Conservation (phyloP, 2,797 vertebrate genomes). For the Malurus splendens region DNA sequence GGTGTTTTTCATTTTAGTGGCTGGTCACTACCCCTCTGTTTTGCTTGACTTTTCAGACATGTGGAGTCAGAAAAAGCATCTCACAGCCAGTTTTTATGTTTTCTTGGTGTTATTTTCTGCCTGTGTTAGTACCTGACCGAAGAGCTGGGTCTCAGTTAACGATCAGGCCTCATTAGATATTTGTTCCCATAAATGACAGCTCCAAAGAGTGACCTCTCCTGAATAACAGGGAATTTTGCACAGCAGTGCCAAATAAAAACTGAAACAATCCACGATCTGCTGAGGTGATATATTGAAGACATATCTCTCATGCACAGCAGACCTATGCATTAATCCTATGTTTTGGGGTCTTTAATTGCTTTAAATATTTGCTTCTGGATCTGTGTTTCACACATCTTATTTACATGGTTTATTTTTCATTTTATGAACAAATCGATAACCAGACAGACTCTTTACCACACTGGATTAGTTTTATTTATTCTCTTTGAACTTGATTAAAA, state of each 20-base stretch:
- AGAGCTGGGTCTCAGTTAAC: neutral
- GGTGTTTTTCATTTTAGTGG: neutral
- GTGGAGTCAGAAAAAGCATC: neutral
- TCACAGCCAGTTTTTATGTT: neutral
- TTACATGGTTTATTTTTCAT: slow-evolving; percentile 73
- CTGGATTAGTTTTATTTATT: slow-evolving; percentile 78
- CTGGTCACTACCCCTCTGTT: neutral
- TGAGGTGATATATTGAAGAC: slow-evolving; percentile 44
- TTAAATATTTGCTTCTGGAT: slow-evolving; percentile 68
- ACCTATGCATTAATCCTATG: slow-evolving; percentile 44
- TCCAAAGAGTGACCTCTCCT: slow-evolving; percentile 2
- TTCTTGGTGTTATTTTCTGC: neutral
- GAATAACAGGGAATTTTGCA: neutral
- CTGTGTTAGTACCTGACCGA: neutral
- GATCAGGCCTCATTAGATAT: neutral
- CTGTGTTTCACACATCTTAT: slow-evolving; percentile 63
- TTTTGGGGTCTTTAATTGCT: slow-evolving; percentile 51
- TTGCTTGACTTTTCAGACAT: neutral
- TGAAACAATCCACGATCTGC: slow-evolving; percentile 28
- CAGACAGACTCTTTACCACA: slow-evolving; percentile 70
- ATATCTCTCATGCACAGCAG: slow-evolving; percentile 42
- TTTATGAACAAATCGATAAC: slow-evolving; percentile 74
- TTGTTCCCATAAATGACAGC: neutral
- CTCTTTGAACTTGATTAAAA: slow-evolving; percentile 77
- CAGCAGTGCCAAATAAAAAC: neutral